Conservation (phyloP, 2,797 vertebrate genomes). For the Tinamus major region DNA sequence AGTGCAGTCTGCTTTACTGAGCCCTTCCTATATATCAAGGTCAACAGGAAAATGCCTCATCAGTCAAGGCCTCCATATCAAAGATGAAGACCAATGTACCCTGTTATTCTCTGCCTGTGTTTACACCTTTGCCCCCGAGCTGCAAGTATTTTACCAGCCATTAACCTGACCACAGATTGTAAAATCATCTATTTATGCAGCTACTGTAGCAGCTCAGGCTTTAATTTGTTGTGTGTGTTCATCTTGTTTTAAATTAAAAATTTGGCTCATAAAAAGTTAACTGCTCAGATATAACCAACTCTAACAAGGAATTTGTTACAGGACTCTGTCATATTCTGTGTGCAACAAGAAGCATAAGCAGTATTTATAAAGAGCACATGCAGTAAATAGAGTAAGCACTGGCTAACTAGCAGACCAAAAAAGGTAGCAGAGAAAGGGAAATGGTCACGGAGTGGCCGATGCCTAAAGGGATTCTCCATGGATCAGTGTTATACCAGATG, state of each 20-base stretch:
- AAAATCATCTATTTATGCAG: background rate
- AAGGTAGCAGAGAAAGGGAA: background rate
- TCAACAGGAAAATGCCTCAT: background rate
- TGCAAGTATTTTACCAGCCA: background rate
- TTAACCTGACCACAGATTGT: background rate
- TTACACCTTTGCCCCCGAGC: background rate
- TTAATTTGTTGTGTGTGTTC: background rate
- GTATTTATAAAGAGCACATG: background rate
- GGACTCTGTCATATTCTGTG: background rate
- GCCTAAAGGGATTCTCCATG: background rate
- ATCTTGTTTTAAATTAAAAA: background rate
- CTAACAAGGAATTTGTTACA: background rate
- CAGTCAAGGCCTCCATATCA: fast-evolving
- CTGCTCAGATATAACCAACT: background rate
- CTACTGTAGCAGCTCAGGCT: background rate
- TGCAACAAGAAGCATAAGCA: background rate
- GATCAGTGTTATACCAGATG: fast-evolving
- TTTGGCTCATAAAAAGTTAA: background rate
- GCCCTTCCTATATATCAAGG: background rate
- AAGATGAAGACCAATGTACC: background rate
- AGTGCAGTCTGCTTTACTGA: background rate
- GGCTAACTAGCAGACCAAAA: fast-evolving
- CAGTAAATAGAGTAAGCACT: background rate
- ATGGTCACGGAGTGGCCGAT: fast-evolving
- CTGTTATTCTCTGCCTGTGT: too few relatives aligned